phyloP scores from a whole-genome alignment of 2,888 invertebrate species.

The Tachina lurida region DNA sequence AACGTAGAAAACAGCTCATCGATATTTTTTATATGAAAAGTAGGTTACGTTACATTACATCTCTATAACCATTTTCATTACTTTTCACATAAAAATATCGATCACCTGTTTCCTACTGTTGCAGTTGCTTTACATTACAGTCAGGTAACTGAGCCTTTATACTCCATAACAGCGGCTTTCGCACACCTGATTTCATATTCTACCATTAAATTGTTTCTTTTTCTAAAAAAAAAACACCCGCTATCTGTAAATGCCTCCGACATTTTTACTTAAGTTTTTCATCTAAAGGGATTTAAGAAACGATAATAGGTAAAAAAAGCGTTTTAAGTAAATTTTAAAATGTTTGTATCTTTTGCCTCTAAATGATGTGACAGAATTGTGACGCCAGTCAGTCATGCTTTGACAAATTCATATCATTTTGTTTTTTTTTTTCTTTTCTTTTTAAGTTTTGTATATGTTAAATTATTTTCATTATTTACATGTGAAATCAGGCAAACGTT shows the following conservation, averaged over 20 bases:
- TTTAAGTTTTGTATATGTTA: slow-evolving; percentile 1
- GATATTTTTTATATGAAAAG: no score
- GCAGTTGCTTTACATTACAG: no score
- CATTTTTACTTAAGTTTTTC: slow-evolving; percentile 26
- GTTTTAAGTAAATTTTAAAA: slow-evolving; percentile 26
- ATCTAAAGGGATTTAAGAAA: slow-evolving; percentile 45
- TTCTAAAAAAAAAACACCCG: no score
- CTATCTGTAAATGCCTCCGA: slow-evolving; percentile 32
- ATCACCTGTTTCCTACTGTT: no score
- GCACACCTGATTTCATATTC: no score
- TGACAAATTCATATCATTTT: slow-evolving; percentile 63
- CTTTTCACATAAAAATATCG: no score
- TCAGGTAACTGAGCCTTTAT: no score
- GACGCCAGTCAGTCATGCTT: slow-evolving; percentile 66
- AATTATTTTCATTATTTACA: slow-evolving; percentile 54
- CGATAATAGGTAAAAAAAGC: slow-evolving; percentile 36
- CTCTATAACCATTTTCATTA: no score
- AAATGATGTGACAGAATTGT: slow-evolving; percentile 69
- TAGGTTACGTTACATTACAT: no score
- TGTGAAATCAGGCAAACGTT: slow-evolving; percentile 60
- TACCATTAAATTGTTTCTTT: no score
- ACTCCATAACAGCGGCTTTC: no score
- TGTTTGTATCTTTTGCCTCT: slow-evolving; percentile 31
- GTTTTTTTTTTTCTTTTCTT: background rate
- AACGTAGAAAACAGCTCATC: no score